phyloP scores from a whole-genome alignment of 1,140 invertebrate species.

The Bicyclus anynana region DNA sequence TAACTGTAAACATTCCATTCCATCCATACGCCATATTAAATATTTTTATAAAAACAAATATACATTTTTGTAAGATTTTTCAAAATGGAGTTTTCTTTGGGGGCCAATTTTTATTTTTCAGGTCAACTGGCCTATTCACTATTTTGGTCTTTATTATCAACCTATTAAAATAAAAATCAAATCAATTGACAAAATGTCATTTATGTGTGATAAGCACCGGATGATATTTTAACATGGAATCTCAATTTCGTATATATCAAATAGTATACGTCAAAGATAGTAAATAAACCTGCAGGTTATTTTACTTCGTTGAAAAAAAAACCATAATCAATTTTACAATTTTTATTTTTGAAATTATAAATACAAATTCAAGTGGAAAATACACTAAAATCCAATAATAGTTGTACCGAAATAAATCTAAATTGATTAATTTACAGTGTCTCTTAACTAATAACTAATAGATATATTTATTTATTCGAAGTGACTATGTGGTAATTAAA shows the following conservation, averaged over 20 bases:
- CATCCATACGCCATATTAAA: conserved; percentile 64
- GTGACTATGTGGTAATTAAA: conserved; percentile 39
- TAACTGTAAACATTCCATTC: conserved; percentile 43
- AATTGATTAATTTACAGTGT: conserved; percentile 66
- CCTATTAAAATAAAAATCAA: no score
- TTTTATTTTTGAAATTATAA: conserved; percentile 67
- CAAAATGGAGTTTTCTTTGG: neutral
- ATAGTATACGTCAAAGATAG: no score
- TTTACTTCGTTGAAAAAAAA: conserved; percentile 21
- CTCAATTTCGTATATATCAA: no score
- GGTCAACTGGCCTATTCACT: no score
- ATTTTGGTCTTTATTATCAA: no score
- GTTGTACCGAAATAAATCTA: conserved; percentile 45
- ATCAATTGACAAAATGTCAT: no score
- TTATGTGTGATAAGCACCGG: no score
- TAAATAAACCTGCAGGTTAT: neutral
- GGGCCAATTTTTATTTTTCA: neutral
- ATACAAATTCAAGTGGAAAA: conserved; percentile 64
- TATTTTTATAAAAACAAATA: conserved; percentile 48
- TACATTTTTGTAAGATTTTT: conserved; percentile 29
- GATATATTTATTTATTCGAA: conserved; percentile 33
- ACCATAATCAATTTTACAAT: conserved; percentile 35
- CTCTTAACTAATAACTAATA: conserved; percentile 49
- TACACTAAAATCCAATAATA: conserved; percentile 53
- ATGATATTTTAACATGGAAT: no score